Evolutionary conservation across 2,888 invertebrate genomes (phyloP).

Genomic region (Callyntrura sp.): DNA sequence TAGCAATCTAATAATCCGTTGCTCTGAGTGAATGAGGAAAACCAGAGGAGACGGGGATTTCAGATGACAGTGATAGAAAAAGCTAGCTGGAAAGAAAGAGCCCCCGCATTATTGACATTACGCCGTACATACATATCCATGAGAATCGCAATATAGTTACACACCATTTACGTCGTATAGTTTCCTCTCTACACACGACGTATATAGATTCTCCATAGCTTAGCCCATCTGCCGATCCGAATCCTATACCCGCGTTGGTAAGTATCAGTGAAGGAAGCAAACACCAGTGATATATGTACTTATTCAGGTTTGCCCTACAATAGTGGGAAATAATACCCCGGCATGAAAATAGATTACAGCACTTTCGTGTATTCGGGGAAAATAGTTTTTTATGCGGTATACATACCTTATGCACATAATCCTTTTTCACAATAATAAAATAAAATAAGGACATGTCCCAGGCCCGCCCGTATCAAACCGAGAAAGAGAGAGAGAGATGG

Average conservation of each 20-base stretch:
- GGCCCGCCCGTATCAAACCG: conserved; percentile 62
- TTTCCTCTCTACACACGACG: too few species aligned
- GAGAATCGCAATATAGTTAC: background rate
- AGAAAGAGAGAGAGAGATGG: background rate
- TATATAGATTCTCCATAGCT: background rate
- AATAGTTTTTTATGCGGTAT: conserved; percentile 47
- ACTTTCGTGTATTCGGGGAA: conserved; percentile 44
- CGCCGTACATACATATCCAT: conserved; percentile 45
- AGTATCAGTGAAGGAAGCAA: background rate
- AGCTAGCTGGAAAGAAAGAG: conserved; percentile 74
- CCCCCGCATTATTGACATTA: conserved; percentile 78
- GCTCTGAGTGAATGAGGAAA: conserved; percentile 75
- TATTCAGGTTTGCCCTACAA: background rate
- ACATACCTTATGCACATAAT: conserved; percentile 59
- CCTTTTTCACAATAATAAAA: conserved; percentile 67
- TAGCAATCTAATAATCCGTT: conserved; percentile 77
- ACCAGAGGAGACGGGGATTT: conserved; percentile 79
- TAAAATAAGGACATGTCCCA: conserved; percentile 60
- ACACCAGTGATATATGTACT: conserved; percentile 2
- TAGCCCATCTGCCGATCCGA: conserved; percentile 40
- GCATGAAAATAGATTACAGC: conserved; percentile 52
- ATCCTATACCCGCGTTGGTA: background rate
- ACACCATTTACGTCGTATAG: background rate
- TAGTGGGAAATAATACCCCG: conserved; percentile 51
- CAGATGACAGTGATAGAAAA: conserved; percentile 78